Percentiles rank a stretch among this genome's conserved stretches.
phyloP scores from a whole-genome alignment of 1,140 invertebrate species.

The Zophobas atratus region DNA sequence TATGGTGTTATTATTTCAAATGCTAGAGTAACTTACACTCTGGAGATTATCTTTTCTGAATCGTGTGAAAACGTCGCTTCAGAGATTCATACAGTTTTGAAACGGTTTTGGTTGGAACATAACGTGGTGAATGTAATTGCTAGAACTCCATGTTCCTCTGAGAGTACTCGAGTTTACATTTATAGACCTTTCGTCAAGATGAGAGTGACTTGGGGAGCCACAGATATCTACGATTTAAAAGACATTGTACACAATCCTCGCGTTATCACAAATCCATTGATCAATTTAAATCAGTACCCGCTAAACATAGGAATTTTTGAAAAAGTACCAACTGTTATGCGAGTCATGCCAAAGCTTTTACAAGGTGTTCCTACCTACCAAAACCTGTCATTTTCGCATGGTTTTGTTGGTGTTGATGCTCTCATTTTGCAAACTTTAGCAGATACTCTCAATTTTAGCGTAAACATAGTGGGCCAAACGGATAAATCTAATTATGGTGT shows the following conservation, averaged over 20 bases:
- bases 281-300: conserved; percentile 4
- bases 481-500: conserved; percentile 62
- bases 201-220: neutral
- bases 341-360: no score
- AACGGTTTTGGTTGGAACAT: no score
- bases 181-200: conserved; percentile 3
- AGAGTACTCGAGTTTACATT: neutral
- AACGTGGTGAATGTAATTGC: neutral
- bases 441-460: conserved; percentile 64
- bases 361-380: conserved; percentile 14
- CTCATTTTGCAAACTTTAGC: conserved; percentile 61
- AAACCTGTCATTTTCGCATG: neutral
- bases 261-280: conserved; percentile 5
- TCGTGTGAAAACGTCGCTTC: no score
- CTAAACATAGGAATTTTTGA: neutral
- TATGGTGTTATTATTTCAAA: no score
- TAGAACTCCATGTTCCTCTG: neutral
- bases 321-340: no score
- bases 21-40: no score
- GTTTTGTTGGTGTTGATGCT: conserved; percentile 60
- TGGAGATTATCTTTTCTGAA: no score
- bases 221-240: neutral
- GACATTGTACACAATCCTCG: neutral
- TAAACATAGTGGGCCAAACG: conserved; percentile 50
- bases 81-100: no score